Conservation (phyloP, 1,140 invertebrate species). For the Leptinotarsa defecta region DNA sequence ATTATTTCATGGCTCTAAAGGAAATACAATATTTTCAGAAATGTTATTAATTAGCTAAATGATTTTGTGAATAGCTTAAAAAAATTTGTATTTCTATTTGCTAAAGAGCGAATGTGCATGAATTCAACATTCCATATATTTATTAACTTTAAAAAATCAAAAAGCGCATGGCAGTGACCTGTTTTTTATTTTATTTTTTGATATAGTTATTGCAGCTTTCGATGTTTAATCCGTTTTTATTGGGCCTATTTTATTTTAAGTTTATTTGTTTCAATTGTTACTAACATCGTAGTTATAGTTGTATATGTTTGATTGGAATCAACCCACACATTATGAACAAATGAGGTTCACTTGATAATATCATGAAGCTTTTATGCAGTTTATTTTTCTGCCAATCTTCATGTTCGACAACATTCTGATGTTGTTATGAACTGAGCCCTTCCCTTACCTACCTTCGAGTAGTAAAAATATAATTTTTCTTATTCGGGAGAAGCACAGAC, state of each 20-base stretch:
- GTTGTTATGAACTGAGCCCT: too few relatives aligned
- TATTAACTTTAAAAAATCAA: constrained; percentile 8
- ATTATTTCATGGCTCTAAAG: not conserved
- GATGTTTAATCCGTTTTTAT: constrained; percentile 45
- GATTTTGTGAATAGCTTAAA: not conserved
- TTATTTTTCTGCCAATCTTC: too few relatives aligned
- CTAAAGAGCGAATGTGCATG: not conserved
- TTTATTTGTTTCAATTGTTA: constrained; percentile 11
- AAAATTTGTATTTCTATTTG: not conserved
- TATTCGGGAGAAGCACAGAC: too few relatives aligned
- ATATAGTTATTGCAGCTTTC: constrained; percentile 31
- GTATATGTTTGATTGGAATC: not conserved
- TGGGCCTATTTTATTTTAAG: constrained; percentile 31
- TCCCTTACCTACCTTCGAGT: too few relatives aligned
- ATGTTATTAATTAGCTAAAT: not conserved
- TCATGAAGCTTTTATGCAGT: too few relatives aligned
- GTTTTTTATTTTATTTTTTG: constrained; percentile 11
- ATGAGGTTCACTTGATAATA: too few relatives aligned
- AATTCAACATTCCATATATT: constrained; percentile 21
- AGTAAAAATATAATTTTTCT: too few relatives aligned
- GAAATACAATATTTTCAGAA: not conserved
- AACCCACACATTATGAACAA: not conserved
- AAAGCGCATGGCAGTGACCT: not conserved
- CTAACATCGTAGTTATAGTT: constrained; percentile 5
- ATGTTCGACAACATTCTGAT: too few relatives aligned